phyloP scores from a whole-genome alignment of 2,797 vertebrate genomes.

The Anableps anableps region DNA sequence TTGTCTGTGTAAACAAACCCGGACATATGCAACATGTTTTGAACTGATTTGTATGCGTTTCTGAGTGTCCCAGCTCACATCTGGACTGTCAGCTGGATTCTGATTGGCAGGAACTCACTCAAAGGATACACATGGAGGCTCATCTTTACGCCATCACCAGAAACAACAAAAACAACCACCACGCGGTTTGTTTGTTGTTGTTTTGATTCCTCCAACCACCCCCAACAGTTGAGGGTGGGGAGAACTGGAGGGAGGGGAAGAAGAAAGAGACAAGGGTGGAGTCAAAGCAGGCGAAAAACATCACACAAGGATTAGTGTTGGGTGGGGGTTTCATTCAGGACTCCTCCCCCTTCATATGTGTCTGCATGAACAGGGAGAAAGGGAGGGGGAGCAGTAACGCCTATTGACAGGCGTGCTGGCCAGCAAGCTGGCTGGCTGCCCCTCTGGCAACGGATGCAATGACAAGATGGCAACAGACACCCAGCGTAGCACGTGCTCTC shows the following conservation, averaged over 20 bases:
- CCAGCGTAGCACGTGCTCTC: slow-evolving; percentile 75
- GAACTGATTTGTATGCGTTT: neutral
- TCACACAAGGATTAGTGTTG: slow-evolving; percentile 64
- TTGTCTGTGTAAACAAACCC: slow-evolving; percentile 8
- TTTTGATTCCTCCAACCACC: slow-evolving; percentile 50
- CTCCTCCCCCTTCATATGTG: slow-evolving; percentile 62
- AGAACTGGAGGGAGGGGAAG: slow-evolving; percentile 35
- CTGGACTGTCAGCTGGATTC: slow-evolving; percentile 32
- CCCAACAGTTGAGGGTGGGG: slow-evolving; percentile 41
- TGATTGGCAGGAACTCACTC: slow-evolving; percentile 12
- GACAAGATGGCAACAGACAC: slow-evolving; percentile 83
- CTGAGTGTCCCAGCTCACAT: slow-evolving; percentile 9
- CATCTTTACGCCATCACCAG: slow-evolving; percentile 17
- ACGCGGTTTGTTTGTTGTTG: slow-evolving; percentile 74
- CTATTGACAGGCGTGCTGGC: slow-evolving; percentile 63
- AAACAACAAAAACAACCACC: slow-evolving; percentile 58
- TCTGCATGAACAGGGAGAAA: slow-evolving; percentile 25
- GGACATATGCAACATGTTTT: slow-evolving; percentile 10
- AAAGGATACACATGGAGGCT: slow-evolving; percentile 7
- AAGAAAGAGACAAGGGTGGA: slow-evolving; percentile 57
- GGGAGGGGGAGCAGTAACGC: slow-evolving; percentile 43
- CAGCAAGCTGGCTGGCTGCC: slow-evolving; percentile 74
- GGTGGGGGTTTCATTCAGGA: slow-evolving; percentile 29
- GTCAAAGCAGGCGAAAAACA: slow-evolving; percentile 74
- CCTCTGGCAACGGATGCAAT: slow-evolving; percentile 63